Evolutionary conservation across 2,797 vertebrate species (phyloP).

Genomic region (Sebastes reedi): DNA sequence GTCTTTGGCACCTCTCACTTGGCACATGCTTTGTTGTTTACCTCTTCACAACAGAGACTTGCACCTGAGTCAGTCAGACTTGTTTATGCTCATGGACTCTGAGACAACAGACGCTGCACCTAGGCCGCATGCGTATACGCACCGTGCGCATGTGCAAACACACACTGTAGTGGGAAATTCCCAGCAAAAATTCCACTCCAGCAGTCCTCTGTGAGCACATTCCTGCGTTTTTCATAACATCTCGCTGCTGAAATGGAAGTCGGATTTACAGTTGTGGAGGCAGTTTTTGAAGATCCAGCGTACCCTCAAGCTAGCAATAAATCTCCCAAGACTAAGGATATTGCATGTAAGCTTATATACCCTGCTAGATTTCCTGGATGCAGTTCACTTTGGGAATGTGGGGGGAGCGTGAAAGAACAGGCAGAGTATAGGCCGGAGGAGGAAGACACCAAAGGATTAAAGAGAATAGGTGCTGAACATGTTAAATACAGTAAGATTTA

Average conservation of each 20-base stretch:
- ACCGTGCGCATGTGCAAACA: constrained; percentile 37
- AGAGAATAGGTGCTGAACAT: neutral
- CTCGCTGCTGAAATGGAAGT: constrained; percentile 70
- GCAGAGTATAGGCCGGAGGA: neutral
- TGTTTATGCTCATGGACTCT: constrained; percentile 41
- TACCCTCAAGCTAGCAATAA: constrained; percentile 57
- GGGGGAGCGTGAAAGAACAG: constrained; percentile 51
- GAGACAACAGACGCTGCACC: constrained; percentile 26
- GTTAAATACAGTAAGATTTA: neutral
- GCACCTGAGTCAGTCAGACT: constrained; percentile 44
- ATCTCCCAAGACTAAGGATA: constrained; percentile 49
- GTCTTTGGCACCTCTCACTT: neutral
- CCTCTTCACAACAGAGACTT: neutral
- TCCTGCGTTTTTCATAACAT: constrained; percentile 74
- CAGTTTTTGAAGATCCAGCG: constrained; percentile 45
- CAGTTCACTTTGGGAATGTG: constrained; percentile 38
- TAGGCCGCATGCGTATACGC: neutral
- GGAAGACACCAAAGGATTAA: constrained; percentile 8
- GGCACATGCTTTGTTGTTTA: neutral
- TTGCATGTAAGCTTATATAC: constrained; percentile 56
- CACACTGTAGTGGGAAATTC: constrained; percentile 75
- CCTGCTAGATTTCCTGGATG: constrained; percentile 39
- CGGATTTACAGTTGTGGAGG: constrained; percentile 43
- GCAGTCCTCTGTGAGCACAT: constrained; percentile 68
- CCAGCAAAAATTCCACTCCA: constrained; percentile 77